Conservation (phyloP, 2,888 invertebrate species). For the Drosophila ustulata region DNA sequence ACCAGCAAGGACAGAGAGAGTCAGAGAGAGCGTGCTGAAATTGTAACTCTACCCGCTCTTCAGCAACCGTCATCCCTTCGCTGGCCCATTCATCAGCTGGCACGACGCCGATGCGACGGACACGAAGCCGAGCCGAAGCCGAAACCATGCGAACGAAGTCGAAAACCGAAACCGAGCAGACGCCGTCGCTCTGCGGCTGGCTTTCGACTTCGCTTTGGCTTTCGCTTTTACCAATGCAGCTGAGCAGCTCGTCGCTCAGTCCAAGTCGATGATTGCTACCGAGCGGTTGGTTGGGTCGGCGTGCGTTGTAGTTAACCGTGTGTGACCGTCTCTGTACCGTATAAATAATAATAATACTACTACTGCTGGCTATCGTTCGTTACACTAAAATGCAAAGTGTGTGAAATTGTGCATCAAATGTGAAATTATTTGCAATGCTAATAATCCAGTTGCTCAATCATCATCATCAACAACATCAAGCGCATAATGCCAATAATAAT, state of each 20-base stretch:
- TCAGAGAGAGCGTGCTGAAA: conserved; percentile 7
- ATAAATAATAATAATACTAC: neutral
- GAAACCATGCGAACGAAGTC: conserved; percentile 19
- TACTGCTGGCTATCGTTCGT: neutral
- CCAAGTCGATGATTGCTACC: conserved; percentile 83
- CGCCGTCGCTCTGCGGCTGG: conserved; percentile 28
- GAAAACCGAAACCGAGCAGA: conserved; percentile 7
- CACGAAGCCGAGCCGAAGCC: conserved; percentile 14
- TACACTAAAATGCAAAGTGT: neutral
- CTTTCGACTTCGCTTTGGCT: conserved; percentile 22
- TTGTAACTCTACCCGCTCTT: conserved; percentile 8
- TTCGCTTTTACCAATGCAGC: conserved; percentile 46
- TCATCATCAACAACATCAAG: neutral
- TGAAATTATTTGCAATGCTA: conserved; percentile 38
- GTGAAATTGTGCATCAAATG: conserved; percentile 32
- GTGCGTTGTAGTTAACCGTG: conserved; percentile 16
- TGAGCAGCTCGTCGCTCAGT: conserved; percentile 74
- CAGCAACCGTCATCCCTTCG: conserved; percentile 32
- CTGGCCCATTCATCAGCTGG: conserved; percentile 4
- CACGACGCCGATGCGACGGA: conserved; percentile 10
- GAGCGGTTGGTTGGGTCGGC: conserved; percentile 80
- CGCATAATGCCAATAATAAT: neutral
- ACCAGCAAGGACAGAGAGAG: neutral
- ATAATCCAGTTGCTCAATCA: conserved; percentile 13
- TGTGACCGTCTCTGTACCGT: conserved; percentile 38